Base-by-base conservation (phyloP, 2,113 vertebrate genomes). In the Nipponia nippon region DNA sequence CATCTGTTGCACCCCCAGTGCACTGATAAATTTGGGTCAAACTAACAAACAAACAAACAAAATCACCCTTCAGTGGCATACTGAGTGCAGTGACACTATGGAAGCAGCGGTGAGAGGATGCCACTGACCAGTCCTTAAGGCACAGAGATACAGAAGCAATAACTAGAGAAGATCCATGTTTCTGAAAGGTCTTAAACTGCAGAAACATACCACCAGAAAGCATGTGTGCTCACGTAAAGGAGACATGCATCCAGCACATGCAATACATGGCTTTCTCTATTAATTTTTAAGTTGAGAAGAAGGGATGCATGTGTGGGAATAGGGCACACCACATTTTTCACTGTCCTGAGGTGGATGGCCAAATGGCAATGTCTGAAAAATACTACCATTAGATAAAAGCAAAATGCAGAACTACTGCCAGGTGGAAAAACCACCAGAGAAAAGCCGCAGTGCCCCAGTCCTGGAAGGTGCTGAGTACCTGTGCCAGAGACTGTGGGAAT, bases 141-240 rank as follows among this genome's bases (percentile, higher is more conserved):
- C 23, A 52, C 23, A 40, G 38, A 56, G 19, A 50, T 7, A 47
- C 11, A 61, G 20, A 58, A 53, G 32, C 0, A 1, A 49, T 21
- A 89, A 58, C 11, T 13, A 52, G 17, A 69, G 62, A 66, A 90
- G 58, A 87, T 29, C 17, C 8, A 2, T 4, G 4, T n/a, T 69
- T 65, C 61, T 85, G 25, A 40, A 72, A 79, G 52, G 40, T 16
- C 20, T 15, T 42, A 11, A 40, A 18, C 10, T 13, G 23, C 61
- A 63, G 65, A 58, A 86, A 47, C 1, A 4, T 17, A 17, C 22
- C 38, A 46, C 12, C 46, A 44, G 38, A 69, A 79, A 59, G 23
- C 30, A 11, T 0, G 1, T 6, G 8, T 23, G 11, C 21, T 8
- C 6, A 5, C 0, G 3, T 6, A 61, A 75, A 90, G 38, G 22